Evolutionary conservation across 2,888 invertebrate genomes (phyloP).

Genomic region (Hesperia comma): DNA sequence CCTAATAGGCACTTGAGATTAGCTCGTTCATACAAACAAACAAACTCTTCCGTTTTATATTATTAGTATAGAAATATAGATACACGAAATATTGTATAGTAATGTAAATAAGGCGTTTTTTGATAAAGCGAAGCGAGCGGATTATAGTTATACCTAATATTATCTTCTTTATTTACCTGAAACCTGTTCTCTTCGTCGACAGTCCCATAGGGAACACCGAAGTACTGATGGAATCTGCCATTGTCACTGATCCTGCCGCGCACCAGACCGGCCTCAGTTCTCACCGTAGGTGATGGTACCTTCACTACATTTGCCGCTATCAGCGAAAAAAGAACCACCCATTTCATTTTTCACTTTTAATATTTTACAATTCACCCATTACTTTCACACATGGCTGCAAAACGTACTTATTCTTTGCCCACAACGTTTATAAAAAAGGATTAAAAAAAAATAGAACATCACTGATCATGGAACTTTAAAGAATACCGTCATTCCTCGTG

Average conservation of each 20-base stretch:
- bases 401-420: constrained; percentile 1
- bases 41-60: no score
- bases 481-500: neutral
- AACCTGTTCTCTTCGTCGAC: constrained; percentile 68
- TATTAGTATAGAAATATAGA: no score
- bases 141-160: no score
- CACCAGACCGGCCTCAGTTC: constrained; percentile 59
- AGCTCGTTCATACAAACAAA: no score
- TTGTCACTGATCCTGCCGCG: constrained; percentile 65
- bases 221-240: constrained; percentile 67
- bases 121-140: no score
- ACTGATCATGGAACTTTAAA: neutral
- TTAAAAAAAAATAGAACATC: constrained; percentile 2
- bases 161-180: constrained; percentile 53
- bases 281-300: constrained; percentile 67
- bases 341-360: constrained; percentile 57
- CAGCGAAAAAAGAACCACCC: constrained; percentile 64
- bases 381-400: constrained; percentile 13
- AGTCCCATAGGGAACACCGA: constrained; percentile 72
- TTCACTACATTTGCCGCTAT: constrained; percentile 65
- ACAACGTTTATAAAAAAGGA: neutral
- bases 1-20: no score
- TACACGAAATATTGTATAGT: no score
- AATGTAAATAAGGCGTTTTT: no score
- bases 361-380: constrained; percentile 15